phyloP scores from a whole-genome alignment of 2,888 invertebrate genomes.

The Perizoma affinitatum region DNA sequence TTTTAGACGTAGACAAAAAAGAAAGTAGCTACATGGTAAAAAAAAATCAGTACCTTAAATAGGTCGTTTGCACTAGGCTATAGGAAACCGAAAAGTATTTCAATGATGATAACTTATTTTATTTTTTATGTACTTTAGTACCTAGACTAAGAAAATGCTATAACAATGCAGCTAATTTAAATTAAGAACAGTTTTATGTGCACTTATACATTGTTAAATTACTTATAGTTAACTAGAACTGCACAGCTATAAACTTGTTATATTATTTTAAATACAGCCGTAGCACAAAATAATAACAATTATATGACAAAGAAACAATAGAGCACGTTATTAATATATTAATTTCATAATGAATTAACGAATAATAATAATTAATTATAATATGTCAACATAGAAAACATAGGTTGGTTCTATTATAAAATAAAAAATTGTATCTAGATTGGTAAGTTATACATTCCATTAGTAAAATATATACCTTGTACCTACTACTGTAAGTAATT shows the following conservation, averaged over 20 bases:
- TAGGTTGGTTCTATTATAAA: neutral
- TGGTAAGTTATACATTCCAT: conserved; percentile 9
- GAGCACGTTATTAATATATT: no score
- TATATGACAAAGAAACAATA: neutral
- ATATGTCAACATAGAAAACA: no score
- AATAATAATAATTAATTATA: no score
- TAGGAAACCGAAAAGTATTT: neutral
- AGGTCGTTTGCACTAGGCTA: neutral
- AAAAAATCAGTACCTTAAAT: no score
- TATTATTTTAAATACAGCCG: neutral
- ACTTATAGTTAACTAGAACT: neutral
- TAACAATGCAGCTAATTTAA: neutral
- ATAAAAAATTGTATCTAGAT: neutral
- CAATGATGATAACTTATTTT: neutral
- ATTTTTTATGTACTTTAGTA: neutral
- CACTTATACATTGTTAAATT: neutral
- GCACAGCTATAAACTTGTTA: neutral
- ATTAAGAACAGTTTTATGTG: neutral
- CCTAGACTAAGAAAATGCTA: neutral
- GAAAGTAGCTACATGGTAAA: no score
- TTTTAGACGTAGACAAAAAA: conserved; percentile 1
- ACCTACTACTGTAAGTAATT: conserved; percentile 19
- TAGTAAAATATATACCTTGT: neutral
- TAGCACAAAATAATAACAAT: neutral
- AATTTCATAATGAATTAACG: no score